Percentiles rank a stretch among this genome's conserved stretches.
These are phyloP conservation scores for Progne subis DNA, from an alignment of 2,113 vertebrate species.

Conservation along the genomic window DNA sequence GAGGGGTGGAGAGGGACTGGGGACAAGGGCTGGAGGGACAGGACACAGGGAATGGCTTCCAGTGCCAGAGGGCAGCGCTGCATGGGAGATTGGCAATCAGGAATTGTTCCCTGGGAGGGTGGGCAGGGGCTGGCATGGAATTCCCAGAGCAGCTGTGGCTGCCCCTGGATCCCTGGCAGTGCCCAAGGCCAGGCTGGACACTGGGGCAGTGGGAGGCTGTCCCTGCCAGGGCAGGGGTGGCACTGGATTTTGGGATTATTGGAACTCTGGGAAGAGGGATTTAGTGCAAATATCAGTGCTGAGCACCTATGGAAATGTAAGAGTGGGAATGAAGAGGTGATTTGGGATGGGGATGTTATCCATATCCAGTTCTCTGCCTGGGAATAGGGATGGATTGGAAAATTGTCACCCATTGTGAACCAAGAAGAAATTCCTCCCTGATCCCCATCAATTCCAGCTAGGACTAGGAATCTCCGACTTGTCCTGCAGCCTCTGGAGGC, in stretches of 20 bases:
- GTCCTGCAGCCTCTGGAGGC: neutral
- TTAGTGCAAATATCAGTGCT: neutral
- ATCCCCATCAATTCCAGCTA: neutral
- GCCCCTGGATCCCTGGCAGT: neutral
- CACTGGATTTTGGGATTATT: neutral
- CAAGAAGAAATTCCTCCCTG: neutral
- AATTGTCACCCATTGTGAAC: too few relatives aligned
- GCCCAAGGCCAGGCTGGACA: neutral
- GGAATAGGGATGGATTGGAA: neutral
- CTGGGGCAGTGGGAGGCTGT: neutral
- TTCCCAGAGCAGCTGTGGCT: neutral
- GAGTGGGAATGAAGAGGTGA: accelerated
- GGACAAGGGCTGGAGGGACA: neutral
- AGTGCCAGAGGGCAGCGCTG: neutral
- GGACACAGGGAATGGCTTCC: neutral
- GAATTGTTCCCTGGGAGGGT: neutral
- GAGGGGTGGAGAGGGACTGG: neutral
- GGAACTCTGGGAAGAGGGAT: neutral
- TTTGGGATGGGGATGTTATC: neutral
- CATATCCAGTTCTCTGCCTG: neutral
- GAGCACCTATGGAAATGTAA: neutral
- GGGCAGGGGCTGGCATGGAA: neutral
- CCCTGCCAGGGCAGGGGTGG: neutral
- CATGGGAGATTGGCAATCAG: neutral
- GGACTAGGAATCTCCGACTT: neutral